A percentile compares a stretch with the other conserved stretches of the same genome.
Conservation (phyloP, 53 echinoderm and acorn worm genomes). For the Mesocentrotus franciscanus region DNA sequence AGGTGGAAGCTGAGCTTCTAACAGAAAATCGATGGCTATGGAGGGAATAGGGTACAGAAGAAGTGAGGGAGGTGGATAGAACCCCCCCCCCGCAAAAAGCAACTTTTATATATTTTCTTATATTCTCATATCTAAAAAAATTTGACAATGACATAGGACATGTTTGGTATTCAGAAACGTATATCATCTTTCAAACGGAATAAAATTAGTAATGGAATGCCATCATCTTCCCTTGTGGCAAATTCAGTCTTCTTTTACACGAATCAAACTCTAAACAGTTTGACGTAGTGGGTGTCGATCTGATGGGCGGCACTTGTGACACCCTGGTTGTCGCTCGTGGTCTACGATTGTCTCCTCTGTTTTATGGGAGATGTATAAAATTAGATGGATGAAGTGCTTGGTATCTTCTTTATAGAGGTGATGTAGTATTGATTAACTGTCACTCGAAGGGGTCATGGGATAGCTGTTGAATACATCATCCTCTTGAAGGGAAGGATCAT, state of each 20-base stretch:
- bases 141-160: background rate
- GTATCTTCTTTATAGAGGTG: background rate
- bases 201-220: too few species aligned
- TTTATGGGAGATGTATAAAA: background rate
- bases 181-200: background rate
- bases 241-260: background rate
- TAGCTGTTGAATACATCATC: conserved; percentile 21
- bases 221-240: background rate
- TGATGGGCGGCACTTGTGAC: background rate
- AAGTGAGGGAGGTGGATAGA: background rate
- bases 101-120: too few species aligned
- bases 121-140: background rate
- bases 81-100: too few species aligned
- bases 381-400: background rate
- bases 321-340: conserved; percentile 21
- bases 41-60: background rate
- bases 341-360: background rate
- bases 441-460: conserved; percentile 17
- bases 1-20: background rate
- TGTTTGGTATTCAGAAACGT: background rate
- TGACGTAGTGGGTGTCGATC: background rate
- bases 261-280: background rate
- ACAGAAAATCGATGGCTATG: background rate
- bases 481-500: background rate
- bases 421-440: conserved; percentile 25